These are phyloP conservation scores for Leptothorax acervorum DNA, from an alignment of 2,888 invertebrate species.

Conservation along the genomic window DNA sequence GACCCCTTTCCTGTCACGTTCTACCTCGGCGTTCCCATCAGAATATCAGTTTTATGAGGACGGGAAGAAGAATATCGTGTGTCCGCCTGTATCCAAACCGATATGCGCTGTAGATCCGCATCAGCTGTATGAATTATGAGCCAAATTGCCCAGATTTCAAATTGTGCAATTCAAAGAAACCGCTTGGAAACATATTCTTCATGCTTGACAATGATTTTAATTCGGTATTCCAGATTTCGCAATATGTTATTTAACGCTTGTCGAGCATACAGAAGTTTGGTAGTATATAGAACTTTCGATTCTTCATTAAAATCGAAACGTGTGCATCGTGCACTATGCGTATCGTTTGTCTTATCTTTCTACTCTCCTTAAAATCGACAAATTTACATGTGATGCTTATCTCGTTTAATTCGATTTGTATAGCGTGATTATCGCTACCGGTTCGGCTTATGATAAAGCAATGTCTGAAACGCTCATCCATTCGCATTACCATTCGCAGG, in stretches of 20 bases:
- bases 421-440: constrained; percentile 23
- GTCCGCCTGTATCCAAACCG: constrained; percentile 67
- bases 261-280: neutral
- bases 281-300: neutral
- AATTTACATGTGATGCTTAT: neutral
- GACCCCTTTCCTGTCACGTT: constrained; percentile 82
- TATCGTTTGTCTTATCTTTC: neutral
- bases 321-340: neutral
- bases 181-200: neutral
- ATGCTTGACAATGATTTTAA: neutral
- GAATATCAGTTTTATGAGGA: constrained; percentile 79
- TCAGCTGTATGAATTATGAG: constrained; percentile 58
- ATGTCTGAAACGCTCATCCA: constrained; percentile 43
- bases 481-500: constrained; percentile 60
- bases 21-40: constrained; percentile 78
- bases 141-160: constrained; percentile 27
- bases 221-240: neutral
- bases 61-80: constrained; percentile 83
- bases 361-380: neutral
- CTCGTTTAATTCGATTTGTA: constrained; percentile 4
- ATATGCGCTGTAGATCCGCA: constrained; percentile 53
- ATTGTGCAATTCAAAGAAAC: neutral
- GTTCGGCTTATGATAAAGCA: constrained; percentile 51
- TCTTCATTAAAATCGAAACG: neutral
- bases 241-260: neutral